These are phyloP conservation scores for Mesoligia furuncula DNA, from an alignment of 2,888 invertebrate species.

Conservation along the genomic window DNA sequence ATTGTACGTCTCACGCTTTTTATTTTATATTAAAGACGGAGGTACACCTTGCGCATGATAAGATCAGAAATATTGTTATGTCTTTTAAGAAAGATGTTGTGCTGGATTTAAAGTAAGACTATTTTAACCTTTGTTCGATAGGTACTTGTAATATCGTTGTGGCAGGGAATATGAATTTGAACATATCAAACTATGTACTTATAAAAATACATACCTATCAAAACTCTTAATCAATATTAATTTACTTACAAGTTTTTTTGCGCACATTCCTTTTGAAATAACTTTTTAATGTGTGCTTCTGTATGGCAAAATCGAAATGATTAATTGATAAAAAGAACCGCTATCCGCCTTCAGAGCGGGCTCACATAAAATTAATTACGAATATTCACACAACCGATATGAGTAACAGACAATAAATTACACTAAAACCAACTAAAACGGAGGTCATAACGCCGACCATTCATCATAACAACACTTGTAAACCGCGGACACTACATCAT, in stretches of 20 bases:
- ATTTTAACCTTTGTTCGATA: slow-evolving; percentile 8
- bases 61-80: slow-evolving; percentile 48
- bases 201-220: neutral
- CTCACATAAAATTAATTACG: slow-evolving; percentile 38
- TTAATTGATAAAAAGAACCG: slow-evolving; percentile 43
- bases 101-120: slow-evolving; percentile 12
- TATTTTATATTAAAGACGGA: slow-evolving; percentile 32
- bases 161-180: neutral
- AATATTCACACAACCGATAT: slow-evolving; percentile 43
- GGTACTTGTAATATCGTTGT: neutral
- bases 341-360: slow-evolving; percentile 19
- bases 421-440: slow-evolving; percentile 74
- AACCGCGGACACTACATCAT: slow-evolving; percentile 83
- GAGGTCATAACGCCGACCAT: slow-evolving; percentile 78
- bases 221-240: slow-evolving; percentile 14
- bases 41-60: slow-evolving; percentile 47
- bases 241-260: slow-evolving; percentile 3
- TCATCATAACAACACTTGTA: slow-evolving; percentile 82
- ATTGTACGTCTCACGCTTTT: slow-evolving; percentile 37
- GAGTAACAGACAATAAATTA: slow-evolving; percentile 74
- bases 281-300: slow-evolving; percentile 31
- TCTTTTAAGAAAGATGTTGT: slow-evolving; percentile 32
- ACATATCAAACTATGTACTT: neutral
- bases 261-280: slow-evolving; percentile 3
- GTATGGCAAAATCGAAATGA: slow-evolving; percentile 40